Conservation (phyloP, 2,113 vertebrate species). For the Parotia lawesii region DNA sequence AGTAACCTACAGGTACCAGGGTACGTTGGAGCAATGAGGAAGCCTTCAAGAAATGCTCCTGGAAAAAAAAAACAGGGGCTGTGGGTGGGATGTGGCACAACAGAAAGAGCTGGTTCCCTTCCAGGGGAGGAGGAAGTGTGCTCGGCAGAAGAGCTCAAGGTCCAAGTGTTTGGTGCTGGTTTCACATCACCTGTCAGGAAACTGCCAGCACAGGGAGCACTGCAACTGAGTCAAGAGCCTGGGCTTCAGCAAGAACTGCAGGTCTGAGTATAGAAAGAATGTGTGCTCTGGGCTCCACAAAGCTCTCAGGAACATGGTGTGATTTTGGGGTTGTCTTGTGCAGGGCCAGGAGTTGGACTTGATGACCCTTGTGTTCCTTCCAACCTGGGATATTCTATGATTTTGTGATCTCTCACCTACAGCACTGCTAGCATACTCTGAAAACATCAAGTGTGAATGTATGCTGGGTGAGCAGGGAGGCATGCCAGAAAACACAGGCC, state of each 20-base stretch:
- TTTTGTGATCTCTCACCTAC: neutral
- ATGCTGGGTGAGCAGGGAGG: neutral
- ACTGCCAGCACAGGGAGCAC: neutral
- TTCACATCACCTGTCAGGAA: neutral
- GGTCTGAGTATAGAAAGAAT: neutral
- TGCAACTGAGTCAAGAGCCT: neutral
- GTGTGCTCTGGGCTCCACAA: neutral
- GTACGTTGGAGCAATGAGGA: neutral
- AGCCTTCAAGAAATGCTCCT: neutral
- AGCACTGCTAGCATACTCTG: neutral
- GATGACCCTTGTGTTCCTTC: neutral
- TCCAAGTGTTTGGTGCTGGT: neutral
- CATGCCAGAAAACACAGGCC: neutral
- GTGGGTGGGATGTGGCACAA: accelerated
- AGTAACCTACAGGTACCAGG: neutral
- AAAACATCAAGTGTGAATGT: neutral
- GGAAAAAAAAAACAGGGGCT: neutral
- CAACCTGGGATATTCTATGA: neutral
- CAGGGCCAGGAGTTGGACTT: neutral
- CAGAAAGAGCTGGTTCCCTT: neutral
- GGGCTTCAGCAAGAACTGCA: neutral
- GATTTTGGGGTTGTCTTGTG: neutral
- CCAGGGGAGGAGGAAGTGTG: neutral
- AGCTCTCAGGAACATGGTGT: neutral
- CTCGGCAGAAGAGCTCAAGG: neutral